Evolutionary conservation across 1,140 invertebrate species (phyloP).

Genomic region (Pseudomyrmex sp.): DNA sequence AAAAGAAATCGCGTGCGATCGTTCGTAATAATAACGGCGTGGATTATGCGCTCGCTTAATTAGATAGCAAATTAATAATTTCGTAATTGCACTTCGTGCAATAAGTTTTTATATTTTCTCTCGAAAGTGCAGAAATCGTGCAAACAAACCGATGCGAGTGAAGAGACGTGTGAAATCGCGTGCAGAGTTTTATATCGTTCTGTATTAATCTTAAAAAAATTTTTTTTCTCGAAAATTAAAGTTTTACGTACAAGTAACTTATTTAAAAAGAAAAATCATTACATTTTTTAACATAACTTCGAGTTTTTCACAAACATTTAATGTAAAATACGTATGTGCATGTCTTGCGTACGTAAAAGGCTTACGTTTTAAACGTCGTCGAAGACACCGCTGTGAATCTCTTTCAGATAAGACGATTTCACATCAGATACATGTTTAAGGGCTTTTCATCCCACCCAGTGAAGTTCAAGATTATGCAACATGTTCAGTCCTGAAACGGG

Average conservation of each 20-base stretch:
- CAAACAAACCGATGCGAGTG: slow-evolving; percentile 5
- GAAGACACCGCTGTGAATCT: too few relatives aligned
- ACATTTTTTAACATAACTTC: too few relatives aligned
- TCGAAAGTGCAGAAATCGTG: not conserved
- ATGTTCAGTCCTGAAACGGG: slow-evolving; percentile 52
- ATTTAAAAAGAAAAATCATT: too few relatives aligned
- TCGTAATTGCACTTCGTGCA: not conserved
- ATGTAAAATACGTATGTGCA: too few relatives aligned
- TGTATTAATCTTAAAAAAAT: too few relatives aligned
- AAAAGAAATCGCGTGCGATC: slow-evolving; percentile 2
- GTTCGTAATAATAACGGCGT: not conserved
- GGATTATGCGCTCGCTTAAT: not conserved
- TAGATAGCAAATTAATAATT: slow-evolving; percentile 35
- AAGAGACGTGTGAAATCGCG: not conserved
- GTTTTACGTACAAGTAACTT: too few relatives aligned
- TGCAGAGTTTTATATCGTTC: not conserved
- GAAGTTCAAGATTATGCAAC: slow-evolving; percentile 56
- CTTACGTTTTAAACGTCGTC: too few relatives aligned
- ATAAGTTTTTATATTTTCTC: not conserved
- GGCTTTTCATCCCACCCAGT: slow-evolving; percentile 59
- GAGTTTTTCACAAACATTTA: too few relatives aligned
- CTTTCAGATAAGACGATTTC: slow-evolving; percentile 52
- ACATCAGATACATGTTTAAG: slow-evolving; percentile 67
- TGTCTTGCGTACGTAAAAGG: too few relatives aligned
- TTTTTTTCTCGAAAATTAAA: too few relatives aligned